Conservation (phyloP, 2,113 vertebrate genomes). For the Labeo catla region DNA sequence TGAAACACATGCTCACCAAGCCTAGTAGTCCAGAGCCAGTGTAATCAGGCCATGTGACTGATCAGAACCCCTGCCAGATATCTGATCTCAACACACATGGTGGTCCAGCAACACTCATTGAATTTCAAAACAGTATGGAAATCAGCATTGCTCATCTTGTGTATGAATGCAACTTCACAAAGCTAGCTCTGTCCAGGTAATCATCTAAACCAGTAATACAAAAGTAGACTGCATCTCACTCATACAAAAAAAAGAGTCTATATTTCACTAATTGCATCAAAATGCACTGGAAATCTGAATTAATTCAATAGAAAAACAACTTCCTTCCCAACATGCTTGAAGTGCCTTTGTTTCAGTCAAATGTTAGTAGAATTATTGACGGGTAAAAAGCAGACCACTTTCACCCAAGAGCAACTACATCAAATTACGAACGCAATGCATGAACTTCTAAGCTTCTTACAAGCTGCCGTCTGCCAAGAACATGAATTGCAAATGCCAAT, state of each 20-base stretch:
- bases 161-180: not conserved
- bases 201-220: not conserved
- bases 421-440: not conserved
- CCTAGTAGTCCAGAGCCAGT: not conserved
- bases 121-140: conserved; percentile 3
- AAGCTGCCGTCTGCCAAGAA: not conserved
- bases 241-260: not conserved
- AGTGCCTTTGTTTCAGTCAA: not conserved
- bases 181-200: not conserved
- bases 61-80: not conserved
- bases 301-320: not conserved
- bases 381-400: conserved; percentile 1
- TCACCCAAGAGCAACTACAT: not conserved
- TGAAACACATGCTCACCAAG: not conserved
- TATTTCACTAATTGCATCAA: not conserved
- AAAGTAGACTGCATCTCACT: not conserved
- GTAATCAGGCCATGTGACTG: not conserved
- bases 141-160: not conserved
- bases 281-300: not conserved
- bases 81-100: not conserved
- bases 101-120: not conserved
- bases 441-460: not conserved
- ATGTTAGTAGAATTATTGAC: not conserved
- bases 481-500: not conserved
- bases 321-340: not conserved